phyloP scores from a whole-genome alignment of 1,140 invertebrate species.

The Acyrthosiphon pisum region DNA sequence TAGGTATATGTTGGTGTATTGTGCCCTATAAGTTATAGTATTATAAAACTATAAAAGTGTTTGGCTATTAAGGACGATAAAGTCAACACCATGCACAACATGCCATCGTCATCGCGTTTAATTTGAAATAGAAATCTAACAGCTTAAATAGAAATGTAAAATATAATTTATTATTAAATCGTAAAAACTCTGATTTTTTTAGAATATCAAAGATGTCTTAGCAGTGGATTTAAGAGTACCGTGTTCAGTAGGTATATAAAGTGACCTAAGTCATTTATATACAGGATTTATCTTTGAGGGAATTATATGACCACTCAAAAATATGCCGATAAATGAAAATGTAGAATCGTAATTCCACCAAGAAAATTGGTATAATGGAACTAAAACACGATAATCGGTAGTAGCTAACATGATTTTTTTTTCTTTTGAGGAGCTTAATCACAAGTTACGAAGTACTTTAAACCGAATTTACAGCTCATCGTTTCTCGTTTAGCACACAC shows the following conservation, averaged over 20 bases:
- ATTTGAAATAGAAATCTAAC: background rate
- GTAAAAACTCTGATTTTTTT: no score
- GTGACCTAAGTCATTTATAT: no score
- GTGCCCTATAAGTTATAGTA: background rate
- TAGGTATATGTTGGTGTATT: background rate
- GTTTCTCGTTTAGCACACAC: background rate
- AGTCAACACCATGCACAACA: background rate
- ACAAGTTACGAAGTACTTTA: background rate
- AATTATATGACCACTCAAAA: no score
- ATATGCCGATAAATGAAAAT: no score
- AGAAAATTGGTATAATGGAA: no score
- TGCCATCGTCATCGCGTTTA: background rate
- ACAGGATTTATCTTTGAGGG: no score
- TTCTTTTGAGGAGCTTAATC: background rate
- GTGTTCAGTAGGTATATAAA: no score
- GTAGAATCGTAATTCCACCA: no score
- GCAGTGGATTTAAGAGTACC: no score
- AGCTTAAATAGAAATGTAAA: background rate
- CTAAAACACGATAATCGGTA: background rate
- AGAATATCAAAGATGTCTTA: no score
- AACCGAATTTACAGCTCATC: background rate
- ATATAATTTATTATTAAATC: no score
- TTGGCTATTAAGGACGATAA: background rate
- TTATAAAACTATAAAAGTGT: background rate
- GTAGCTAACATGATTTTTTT: background rate